Evolutionary conservation across 1,140 invertebrate species (phyloP), one percentile per base, ranked within the genome.

Genomic region (Caligus rogercresseyi): DNA sequence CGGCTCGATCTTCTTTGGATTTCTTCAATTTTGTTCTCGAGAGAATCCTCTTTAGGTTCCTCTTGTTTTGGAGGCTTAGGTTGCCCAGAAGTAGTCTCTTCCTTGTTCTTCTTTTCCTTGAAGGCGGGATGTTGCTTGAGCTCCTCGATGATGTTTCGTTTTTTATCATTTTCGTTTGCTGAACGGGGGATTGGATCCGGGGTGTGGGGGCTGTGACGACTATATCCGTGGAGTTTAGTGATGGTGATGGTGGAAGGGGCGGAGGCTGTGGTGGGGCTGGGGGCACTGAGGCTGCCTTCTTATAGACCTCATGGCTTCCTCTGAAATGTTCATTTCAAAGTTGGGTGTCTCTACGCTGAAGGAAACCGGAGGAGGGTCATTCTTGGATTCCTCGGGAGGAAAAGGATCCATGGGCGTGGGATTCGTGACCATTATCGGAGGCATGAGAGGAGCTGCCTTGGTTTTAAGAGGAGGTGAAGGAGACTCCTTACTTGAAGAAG

Each of bases 141-240:
- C 21, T 55, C 61, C 7, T n/a, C 25, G 24, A 18, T 61, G 2
- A n/a, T 51, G 13, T 4, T 16, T n/a, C 16, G n/a, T n/a, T 53
- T 16, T 7, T 52, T 52, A 15, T 61, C 11, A 16, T 13, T 16
- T 16, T 4, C n/a, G 3, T 18, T 1, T 53, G 21, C 19, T 63
- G 19, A 16, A 56, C 54, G 13, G n/a, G 18, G 3, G 61, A 51
- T 1, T 51, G 52, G 7, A 57, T 21, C 16, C 19, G n/a, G 1
- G 61, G 61, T 7, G 61, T 63, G 55, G 61, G 61, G 16, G 61
- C 61, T 18, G 61, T 63, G n/a, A 63, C 61, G 4, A 55, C 25
- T 7, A 63, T 63, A 25, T 63, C 61, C 53, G 25, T 63, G 7
- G 21, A 55, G 2, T 56, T 53, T 3, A 62, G 26, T 19, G 55